Evolutionary conservation across 2,797 vertebrate genomes (phyloP).

Genomic region (Myotis pilosus): DNA sequence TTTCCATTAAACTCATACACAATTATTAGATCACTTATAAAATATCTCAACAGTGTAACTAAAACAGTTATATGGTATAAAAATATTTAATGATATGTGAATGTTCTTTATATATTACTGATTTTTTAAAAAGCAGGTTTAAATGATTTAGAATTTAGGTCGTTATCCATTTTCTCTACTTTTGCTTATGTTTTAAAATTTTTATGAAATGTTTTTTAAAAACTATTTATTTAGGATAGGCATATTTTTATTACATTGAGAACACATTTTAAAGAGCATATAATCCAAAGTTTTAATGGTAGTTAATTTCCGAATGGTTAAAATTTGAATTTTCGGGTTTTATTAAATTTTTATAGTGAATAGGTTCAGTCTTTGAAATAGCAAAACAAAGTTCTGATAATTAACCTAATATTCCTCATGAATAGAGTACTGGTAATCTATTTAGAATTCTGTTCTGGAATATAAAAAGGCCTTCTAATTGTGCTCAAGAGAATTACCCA

Average conservation of each 20-base stretch:
- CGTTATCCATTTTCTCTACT: neutral
- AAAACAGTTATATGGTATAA: neutral
- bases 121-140: neutral
- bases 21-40: neutral
- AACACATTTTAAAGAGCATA: neutral
- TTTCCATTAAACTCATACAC: neutral
- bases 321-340: neutral
- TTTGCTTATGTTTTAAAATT: neutral
- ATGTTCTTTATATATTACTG: neutral
- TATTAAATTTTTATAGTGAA: neutral
- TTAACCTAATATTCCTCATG: neutral
- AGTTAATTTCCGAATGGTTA: neutral
- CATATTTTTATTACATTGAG: neutral
- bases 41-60: neutral
- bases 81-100: neutral
- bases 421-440: neutral
- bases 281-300: neutral
- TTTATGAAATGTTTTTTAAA: neutral
- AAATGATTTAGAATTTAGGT: neutral
- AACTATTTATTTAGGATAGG: neutral
- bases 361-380: neutral
- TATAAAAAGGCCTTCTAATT: neutral
- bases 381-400: conserved; percentile 4
- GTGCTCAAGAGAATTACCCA: neutral
- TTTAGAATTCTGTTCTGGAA: neutral